Evolutionary conservation across 2,888 invertebrate genomes (phyloP).

Genomic region (Conops quadrifasciatus): DNA sequence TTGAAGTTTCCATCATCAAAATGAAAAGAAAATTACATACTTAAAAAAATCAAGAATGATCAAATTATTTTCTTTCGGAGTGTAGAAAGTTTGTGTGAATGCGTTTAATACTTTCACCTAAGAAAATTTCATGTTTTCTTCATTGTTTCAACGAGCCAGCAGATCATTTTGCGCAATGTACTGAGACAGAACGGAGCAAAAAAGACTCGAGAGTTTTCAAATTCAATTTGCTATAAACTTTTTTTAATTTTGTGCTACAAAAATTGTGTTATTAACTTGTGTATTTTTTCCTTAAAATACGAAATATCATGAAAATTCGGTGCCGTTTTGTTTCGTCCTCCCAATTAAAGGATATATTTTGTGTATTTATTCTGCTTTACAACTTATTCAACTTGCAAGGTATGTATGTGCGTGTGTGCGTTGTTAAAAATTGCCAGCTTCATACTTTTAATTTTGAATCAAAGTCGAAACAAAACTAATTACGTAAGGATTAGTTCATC

Average conservation of each 20-base stretch:
- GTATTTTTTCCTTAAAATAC: too few relatives aligned
- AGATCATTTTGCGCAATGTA: constrained; percentile 25
- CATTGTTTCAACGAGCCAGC: not conserved
- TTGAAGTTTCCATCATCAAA: not conserved
- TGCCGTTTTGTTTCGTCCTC: too few relatives aligned
- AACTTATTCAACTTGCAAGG: not conserved
- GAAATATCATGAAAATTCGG: too few relatives aligned
- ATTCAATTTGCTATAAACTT: constrained; percentile 1
- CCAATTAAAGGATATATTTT: not conserved
- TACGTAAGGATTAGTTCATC: too few relatives aligned
- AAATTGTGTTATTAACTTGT: too few relatives aligned
- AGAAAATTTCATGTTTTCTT: constrained; percentile 19
- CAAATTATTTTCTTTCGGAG: constrained; percentile 15
- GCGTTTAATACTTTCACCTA: constrained; percentile 58
- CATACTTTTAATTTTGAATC: too few relatives aligned
- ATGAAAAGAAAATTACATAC: too few relatives aligned
- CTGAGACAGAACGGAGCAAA: not conserved
- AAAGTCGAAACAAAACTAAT: too few relatives aligned
- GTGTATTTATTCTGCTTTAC: not conserved
- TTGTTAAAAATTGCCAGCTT: too few relatives aligned
- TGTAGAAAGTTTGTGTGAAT: constrained; percentile 39
- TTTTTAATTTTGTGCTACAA: not conserved
- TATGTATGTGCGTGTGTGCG: not conserved
- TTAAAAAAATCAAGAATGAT: not conserved
- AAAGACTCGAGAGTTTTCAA: not conserved